These are phyloP conservation scores for Lipophrys pholis DNA, from an alignment of 2,113 vertebrate genomes.

Conservation along the genomic window DNA sequence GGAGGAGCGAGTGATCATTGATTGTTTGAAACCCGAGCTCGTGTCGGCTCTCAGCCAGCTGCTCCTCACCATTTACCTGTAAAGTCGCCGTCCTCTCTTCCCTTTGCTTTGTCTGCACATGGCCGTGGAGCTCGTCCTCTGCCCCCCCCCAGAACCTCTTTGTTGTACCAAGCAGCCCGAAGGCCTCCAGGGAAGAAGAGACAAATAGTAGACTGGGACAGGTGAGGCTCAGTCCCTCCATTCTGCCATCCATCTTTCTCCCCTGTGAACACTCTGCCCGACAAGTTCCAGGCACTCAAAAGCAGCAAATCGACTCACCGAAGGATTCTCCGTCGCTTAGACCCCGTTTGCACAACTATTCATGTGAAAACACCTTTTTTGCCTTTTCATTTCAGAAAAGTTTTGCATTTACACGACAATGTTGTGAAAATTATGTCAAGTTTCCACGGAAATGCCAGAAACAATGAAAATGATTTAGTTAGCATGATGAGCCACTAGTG, in stretches of 20 bases:
- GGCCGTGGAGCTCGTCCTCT: conserved; percentile 51
- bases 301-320: conserved; percentile 76
- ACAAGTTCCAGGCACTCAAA: conserved; percentile 75
- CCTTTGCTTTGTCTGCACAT: conserved; percentile 56
- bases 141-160: conserved; percentile 36
- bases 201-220: conserved; percentile 76
- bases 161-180: conserved; percentile 72
- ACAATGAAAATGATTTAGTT: too few species aligned
- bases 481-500: too few species aligned
- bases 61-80: conserved; percentile 74
- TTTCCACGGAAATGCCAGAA: too few species aligned
- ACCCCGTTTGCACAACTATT: conserved; percentile 50
- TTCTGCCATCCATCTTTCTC: conserved; percentile 64
- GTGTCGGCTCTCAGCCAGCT: conserved; percentile 57
- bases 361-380: conserved; percentile 57
- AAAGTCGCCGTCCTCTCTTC: conserved; percentile 68
- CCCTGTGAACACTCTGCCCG: conserved; percentile 70
- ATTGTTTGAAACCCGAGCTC: conserved; percentile 62
- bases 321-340: conserved; percentile 76
- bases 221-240: conserved; percentile 59
- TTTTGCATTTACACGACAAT: too few species aligned
- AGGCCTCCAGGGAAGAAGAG: conserved; percentile 73
- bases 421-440: too few species aligned
- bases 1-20: conserved; percentile 48
- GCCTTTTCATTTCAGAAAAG: neutral